phyloP scores from a whole-genome alignment of 2,888 invertebrate species.

The Ichneumoninae sp. region DNA sequence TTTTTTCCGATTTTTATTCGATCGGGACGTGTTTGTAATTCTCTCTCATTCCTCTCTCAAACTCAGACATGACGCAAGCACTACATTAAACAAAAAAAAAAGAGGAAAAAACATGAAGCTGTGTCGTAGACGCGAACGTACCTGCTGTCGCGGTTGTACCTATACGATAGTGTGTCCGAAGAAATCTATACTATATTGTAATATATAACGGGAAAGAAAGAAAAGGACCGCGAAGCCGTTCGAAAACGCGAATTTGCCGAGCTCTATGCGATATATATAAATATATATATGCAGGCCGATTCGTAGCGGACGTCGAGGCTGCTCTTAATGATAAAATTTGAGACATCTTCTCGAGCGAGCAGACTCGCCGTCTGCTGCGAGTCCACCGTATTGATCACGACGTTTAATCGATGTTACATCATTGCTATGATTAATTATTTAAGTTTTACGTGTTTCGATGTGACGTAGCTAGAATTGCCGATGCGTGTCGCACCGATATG shows the following conservation, averaged over 20 bases:
- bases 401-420: conserved; percentile 71
- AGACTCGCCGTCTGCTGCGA: conserved; percentile 15
- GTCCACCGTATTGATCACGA: conserved; percentile 37
- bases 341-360: conserved; percentile 20
- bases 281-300: conserved; percentile 43
- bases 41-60: too few relatives aligned
- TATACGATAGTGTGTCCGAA: conserved; percentile 50
- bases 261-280: conserved; percentile 20
- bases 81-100: background rate
- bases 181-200: conserved; percentile 56
- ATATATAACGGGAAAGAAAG: conserved; percentile 34
- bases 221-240: conserved; percentile 21
- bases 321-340: background rate
- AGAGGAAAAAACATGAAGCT: conserved; percentile 14
- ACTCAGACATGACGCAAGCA: too few relatives aligned
- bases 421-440: conserved; percentile 68
- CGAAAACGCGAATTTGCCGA: conserved; percentile 40
- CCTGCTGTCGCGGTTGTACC: conserved; percentile 68
- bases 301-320: background rate
- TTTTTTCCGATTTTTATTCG: too few relatives aligned
- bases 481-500: conserved; percentile 58
- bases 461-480: conserved; percentile 69
- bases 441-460: conserved; percentile 73
- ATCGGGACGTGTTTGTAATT: too few relatives aligned
- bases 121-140: conserved; percentile 62